phyloP scores from a whole-genome alignment of 2,113 vertebrate species.

The Pachypanchax playfairii region DNA sequence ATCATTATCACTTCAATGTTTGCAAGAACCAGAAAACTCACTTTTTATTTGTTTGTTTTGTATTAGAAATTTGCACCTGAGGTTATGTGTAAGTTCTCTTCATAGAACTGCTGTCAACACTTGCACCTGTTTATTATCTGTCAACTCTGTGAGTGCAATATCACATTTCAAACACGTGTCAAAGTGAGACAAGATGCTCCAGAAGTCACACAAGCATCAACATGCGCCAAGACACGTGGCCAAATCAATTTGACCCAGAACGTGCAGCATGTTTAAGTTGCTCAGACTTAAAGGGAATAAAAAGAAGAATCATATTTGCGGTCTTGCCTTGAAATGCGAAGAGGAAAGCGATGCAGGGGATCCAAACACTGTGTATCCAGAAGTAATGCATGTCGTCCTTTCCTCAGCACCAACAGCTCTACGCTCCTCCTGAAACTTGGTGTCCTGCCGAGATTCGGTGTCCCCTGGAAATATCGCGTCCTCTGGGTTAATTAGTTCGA shows the following conservation, averaged over 20 bases:
- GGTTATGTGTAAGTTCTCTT: not conserved
- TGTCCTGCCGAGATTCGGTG: conserved; percentile 11
- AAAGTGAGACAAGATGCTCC: conserved; percentile 1
- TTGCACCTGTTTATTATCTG: not conserved
- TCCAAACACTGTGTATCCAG: conserved; percentile 67
- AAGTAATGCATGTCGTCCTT: conserved; percentile 58
- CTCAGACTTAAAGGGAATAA: too few species aligned
- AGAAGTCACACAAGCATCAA: not conserved
- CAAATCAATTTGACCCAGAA: not conserved
- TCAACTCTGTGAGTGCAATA: conserved; percentile 4
- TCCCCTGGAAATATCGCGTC: conserved; percentile 20
- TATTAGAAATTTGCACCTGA: conserved; percentile 9
- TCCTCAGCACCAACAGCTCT: conserved; percentile 30
- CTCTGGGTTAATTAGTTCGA: conserved; percentile 18
- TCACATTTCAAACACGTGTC: conserved; percentile 24
- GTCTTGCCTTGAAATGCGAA: conserved; percentile 62
- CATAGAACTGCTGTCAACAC: not conserved
- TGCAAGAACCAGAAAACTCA: not conserved
- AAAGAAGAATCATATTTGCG: not conserved
- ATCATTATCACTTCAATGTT: not conserved
- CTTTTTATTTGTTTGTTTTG: not conserved
- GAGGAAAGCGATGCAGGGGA: conserved; percentile 54
- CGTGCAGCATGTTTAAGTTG: not conserved
- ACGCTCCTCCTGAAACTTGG: conserved; percentile 35
- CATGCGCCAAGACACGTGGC: too few species aligned